Conservation (phyloP, 1,140 invertebrate genomes). For the Penaeus chinensis region DNA sequence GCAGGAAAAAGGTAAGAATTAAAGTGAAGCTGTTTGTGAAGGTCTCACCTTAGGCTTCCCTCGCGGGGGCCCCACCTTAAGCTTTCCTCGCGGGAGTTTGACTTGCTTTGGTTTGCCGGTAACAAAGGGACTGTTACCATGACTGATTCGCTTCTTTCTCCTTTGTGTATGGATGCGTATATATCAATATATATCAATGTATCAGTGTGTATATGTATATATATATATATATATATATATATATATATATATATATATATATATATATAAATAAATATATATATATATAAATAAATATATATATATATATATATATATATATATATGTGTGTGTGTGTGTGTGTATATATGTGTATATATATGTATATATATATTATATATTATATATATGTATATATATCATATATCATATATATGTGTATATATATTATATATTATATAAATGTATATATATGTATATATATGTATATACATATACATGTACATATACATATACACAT, state of each 20-base stretch:
- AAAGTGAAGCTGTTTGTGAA: too few relatives aligned
- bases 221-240: too few relatives aligned
- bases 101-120: too few relatives aligned
- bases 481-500: not conserved
- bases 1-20: slow-evolving; percentile 89
- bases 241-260: not conserved
- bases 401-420: not conserved
- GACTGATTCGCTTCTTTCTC: too few relatives aligned
- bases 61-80: too few relatives aligned
- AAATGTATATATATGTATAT: not conserved
- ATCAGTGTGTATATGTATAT: too few relatives aligned
- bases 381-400: not conserved
- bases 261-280: not conserved
- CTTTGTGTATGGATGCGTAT: too few relatives aligned
- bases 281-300: not conserved
- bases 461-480: not conserved
- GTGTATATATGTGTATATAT: not conserved
- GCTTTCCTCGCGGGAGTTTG: too few relatives aligned
- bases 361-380: not conserved
- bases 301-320: not conserved
- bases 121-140: too few relatives aligned
- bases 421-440: not conserved
- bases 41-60: too few relatives aligned
- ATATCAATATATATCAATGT: too few relatives aligned
- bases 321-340: not conserved